Conservation (phyloP, 2,888 invertebrate species). For the Nymphalis polychloros region DNA sequence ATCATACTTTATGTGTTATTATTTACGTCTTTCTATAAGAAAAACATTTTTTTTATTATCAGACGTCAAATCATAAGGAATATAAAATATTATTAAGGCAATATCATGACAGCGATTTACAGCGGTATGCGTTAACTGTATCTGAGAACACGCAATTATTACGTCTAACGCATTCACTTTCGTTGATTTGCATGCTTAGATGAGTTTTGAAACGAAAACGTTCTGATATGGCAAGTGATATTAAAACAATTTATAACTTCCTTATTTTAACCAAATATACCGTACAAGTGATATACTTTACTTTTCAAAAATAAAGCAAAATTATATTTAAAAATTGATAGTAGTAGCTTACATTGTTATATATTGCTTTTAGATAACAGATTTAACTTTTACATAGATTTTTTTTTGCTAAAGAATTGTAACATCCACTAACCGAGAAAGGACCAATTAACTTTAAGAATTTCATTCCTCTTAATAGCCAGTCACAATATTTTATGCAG, state of each 20-base stretch:
- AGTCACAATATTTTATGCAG: no score
- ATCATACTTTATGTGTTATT: no score
- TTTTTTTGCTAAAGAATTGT: no score
- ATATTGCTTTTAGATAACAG: no score
- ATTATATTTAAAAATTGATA: no score
- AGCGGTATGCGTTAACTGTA: conserved; percentile 31
- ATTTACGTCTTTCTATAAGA: background rate
- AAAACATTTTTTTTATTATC: background rate
- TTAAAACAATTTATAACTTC: conserved; percentile 7
- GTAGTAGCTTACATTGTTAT: no score
- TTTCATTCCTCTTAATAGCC: no score
- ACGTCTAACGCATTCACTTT: conserved; percentile 43
- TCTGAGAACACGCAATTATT: conserved; percentile 32
- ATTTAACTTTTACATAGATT: no score
- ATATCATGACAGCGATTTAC: conserved; percentile 23
- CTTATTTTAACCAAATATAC: background rate
- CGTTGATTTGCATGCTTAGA: conserved; percentile 46
- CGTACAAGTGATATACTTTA: no score
- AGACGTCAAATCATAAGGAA: background rate
- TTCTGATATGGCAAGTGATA: conserved; percentile 16
- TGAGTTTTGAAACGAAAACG: conserved; percentile 38
- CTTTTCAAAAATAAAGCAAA: no score
- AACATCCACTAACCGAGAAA: no score
- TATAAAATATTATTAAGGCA: background rate
- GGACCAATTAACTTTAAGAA: no score